Percentiles rank a stretch among this genome's conserved stretches.
Conservation (phyloP, 2,888 invertebrate genomes). For the Caenorhabditis wallacei region DNA sequence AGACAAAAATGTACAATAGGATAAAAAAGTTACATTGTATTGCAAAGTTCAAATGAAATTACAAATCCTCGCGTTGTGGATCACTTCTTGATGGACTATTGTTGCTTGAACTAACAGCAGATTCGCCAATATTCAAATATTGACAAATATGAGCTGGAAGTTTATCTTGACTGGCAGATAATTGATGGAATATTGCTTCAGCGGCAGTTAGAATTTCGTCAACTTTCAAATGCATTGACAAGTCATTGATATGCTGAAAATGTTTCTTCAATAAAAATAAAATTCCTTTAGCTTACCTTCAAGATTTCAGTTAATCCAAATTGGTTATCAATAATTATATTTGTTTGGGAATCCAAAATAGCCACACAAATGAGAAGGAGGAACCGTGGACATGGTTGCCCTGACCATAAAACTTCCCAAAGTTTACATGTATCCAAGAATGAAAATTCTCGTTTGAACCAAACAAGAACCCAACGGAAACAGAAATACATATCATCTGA, state of each 20-base stretch:
- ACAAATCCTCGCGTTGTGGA: constrained; percentile 4
- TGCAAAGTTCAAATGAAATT: not conserved
- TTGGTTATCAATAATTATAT: constrained; percentile 91
- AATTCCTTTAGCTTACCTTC: constrained; percentile 86
- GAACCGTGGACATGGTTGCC: constrained; percentile 94
- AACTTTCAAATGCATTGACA: constrained; percentile 92
- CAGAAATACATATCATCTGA: constrained; percentile 98
- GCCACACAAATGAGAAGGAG: constrained; percentile 95
- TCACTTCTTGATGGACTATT: constrained; percentile 20
- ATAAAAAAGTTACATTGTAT: not conserved
- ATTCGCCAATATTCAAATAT: constrained; percentile 68
- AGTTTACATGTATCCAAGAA: constrained; percentile 90
- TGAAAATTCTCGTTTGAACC: constrained; percentile 95
- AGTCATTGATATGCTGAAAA: constrained; percentile 93
- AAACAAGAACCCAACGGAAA: constrained; percentile 96
- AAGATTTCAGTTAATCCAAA: constrained; percentile 97
- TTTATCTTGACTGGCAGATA: constrained; percentile 84
- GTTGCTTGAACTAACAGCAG: constrained; percentile 41
- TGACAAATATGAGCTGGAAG: constrained; percentile 72
- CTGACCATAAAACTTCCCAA: constrained; percentile 90
- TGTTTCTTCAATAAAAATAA: not conserved
- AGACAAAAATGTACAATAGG: constrained; percentile 8
- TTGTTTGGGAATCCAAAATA: constrained; percentile 93
- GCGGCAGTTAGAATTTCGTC: constrained; percentile 91
- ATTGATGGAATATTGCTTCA: constrained; percentile 94